Conservation (phyloP, 2,888 invertebrate genomes). For the Drosophila pseudotalamancana region DNA sequence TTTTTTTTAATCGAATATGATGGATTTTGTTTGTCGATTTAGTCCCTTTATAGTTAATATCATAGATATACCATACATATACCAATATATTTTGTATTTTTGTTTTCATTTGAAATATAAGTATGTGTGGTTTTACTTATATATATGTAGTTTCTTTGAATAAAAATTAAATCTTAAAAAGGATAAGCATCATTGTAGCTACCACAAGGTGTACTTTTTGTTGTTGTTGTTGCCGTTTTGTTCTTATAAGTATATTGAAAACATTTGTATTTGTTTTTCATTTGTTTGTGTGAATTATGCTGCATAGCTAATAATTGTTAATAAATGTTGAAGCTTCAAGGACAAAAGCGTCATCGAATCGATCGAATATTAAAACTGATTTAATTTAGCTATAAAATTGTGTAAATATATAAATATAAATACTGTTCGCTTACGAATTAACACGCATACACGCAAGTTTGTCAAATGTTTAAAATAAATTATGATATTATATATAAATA, state of each 20-base stretch:
- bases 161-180: slow-evolving; percentile 66
- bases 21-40: slow-evolving; percentile 44
- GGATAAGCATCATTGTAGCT: slow-evolving; percentile 75
- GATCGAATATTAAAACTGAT: slow-evolving; percentile 57
- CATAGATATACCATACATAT: slow-evolving; percentile 49
- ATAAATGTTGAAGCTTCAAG: slow-evolving; percentile 56
- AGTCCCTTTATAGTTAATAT: slow-evolving; percentile 66
- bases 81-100: slow-evolving; percentile 33
- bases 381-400: slow-evolving; percentile 78
- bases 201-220: slow-evolving; percentile 57
- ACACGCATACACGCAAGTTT: slow-evolving; percentile 54
- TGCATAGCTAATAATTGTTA: slow-evolving; percentile 44
- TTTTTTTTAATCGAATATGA: slow-evolving; percentile 50
- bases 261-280: no score
- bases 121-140: slow-evolving; percentile 26
- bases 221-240: slow-evolving; percentile 14
- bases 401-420: slow-evolving; percentile 78
- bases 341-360: slow-evolving; percentile 51
- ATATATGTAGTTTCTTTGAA: slow-evolving; percentile 45
- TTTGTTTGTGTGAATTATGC: slow-evolving; percentile 27
- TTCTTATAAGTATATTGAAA: slow-evolving; percentile 34
- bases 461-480: slow-evolving; percentile 59
- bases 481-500: slow-evolving; percentile 53
- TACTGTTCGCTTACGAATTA: slow-evolving; percentile 76
- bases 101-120: slow-evolving; percentile 32